Conservation (phyloP, 2,113 vertebrate genomes). For the Rhynchopsitta pachyrhyncha region DNA sequence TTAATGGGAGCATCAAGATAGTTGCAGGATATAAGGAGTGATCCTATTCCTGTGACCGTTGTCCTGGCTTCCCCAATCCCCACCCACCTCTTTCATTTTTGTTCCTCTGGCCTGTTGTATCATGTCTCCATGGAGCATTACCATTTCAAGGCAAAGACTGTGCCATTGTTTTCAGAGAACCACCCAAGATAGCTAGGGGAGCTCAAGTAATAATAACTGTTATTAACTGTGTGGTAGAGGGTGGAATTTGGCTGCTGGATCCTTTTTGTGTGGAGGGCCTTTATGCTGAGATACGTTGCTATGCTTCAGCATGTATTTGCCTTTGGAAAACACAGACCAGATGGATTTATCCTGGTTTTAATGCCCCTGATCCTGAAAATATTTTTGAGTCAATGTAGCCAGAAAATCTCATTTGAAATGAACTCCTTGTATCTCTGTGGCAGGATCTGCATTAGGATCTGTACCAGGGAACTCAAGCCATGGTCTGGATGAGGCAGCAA, state of each 20-base stretch:
- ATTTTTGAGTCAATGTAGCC: background rate
- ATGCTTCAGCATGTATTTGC: background rate
- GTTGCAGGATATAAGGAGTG: background rate
- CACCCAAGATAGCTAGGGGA: constrained; percentile 12
- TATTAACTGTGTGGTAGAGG: background rate
- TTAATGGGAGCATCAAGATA: constrained; percentile 6
- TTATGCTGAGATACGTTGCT: background rate
- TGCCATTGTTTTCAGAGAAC: constrained; percentile 27
- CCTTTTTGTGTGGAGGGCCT: background rate
- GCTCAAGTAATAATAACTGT: background rate
- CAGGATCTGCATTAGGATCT: background rate
- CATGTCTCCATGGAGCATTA: constrained; percentile 4
- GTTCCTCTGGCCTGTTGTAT: constrained; percentile 15
- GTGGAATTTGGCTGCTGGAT: constrained; percentile 24
- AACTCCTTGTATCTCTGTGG: background rate
- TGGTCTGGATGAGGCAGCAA: background rate
- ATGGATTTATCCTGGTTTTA: background rate
- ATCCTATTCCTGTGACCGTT: background rate
- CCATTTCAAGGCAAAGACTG: constrained; percentile 41
- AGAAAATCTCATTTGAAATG: background rate
- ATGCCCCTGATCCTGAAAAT: background rate
- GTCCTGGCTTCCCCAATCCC: background rate
- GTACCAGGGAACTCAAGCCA: background rate
- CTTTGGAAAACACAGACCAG: background rate
- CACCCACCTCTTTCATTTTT: constrained; percentile 18